Evolutionary conservation across 2,888 invertebrate genomes (phyloP).

Genomic region (Heteromyza rotundicornis): DNA sequence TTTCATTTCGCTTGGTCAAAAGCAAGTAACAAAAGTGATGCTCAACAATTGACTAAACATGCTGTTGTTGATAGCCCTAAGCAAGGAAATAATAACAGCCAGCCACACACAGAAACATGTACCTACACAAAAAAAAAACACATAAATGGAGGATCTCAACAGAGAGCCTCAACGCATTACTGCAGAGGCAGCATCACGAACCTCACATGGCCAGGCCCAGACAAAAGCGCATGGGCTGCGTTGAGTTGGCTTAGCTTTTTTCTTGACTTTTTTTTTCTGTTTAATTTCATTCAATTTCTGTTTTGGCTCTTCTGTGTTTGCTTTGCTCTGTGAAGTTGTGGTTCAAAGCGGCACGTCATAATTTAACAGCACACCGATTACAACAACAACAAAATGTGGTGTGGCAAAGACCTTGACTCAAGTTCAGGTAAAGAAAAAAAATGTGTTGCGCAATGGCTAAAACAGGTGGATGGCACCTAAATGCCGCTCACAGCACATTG

Average conservation of each 20-base stretch:
- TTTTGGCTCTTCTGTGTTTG: neutral
- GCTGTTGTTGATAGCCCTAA: neutral
- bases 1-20: neutral
- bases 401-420: slow-evolving; percentile 38
- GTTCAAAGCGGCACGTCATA: slow-evolving; percentile 10
- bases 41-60: slow-evolving; percentile 15
- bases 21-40: slow-evolving; percentile 2
- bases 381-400: neutral
- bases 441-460: slow-evolving; percentile 16
- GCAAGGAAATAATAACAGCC: neutral
- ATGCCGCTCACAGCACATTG: neutral
- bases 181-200: neutral
- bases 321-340: neutral
- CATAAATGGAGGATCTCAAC: slow-evolving; percentile 12
- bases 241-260: neutral
- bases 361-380: neutral
- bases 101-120: slow-evolving; percentile 6
- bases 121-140: slow-evolving; percentile 2
- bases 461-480: slow-evolving; percentile 22
- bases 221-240: neutral
- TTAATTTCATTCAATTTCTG: too few relatives aligned
- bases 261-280: neutral
- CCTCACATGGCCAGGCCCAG: neutral
- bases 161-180: neutral
- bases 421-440: too few relatives aligned